Evolutionary conservation across 2,888 invertebrate genomes (phyloP).

Genomic region (Laothoe populi): DNA sequence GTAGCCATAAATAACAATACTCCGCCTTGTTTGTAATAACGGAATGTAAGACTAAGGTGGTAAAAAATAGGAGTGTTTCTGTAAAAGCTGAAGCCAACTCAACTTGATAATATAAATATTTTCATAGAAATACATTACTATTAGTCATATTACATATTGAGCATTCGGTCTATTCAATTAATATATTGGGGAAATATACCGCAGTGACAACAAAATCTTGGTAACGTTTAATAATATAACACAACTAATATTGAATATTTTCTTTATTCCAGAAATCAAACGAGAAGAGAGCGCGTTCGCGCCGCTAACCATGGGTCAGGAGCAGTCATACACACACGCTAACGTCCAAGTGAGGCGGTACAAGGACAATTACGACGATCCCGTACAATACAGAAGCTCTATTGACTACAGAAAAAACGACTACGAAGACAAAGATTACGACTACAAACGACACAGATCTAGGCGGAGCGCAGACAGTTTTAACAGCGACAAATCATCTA

Average conservation of each 20-base stretch:
- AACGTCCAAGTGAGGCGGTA: slow-evolving; percentile 64
- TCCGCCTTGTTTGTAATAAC: no score
- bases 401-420: slow-evolving; percentile 59
- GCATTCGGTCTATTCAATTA: no score
- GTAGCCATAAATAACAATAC: no score
- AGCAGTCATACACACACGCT: slow-evolving; percentile 75
- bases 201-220: no score
- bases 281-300: slow-evolving; percentile 56
- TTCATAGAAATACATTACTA: no score
- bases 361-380: slow-evolving; percentile 69
- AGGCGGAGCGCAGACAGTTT: slow-evolving; percentile 73
- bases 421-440: slow-evolving; percentile 56
- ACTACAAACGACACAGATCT: slow-evolving; percentile 66
- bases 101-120: no score
- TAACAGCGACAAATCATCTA: slow-evolving; percentile 76
- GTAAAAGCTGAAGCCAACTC: no score
- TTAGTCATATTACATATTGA: no score
- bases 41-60: no score
- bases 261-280: slow-evolving; percentile 64
- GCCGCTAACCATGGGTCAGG: slow-evolving; percentile 75
- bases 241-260: slow-evolving; percentile 28
- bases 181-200: no score
- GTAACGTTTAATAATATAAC: no score
- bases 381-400: slow-evolving; percentile 57
- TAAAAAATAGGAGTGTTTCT: no score